A percentile compares a stretch with the other conserved stretches of the same genome.
Conservation (phyloP, 2,797 vertebrate genomes). For the Gymnodraco acuticeps region DNA sequence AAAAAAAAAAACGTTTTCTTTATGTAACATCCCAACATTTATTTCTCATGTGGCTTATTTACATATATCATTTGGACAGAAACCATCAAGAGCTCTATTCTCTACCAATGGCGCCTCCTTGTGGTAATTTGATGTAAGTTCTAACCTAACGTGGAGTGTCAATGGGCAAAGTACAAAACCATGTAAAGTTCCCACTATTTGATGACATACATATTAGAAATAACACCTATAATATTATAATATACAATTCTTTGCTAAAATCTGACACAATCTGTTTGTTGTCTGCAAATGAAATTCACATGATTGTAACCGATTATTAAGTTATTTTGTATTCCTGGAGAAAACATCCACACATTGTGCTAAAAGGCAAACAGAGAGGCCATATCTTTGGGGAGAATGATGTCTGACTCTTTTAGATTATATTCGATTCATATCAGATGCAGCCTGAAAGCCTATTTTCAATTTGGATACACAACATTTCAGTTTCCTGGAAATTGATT, state of each 20-base stretch:
- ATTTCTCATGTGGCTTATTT: too few species aligned
- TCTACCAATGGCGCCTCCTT: background rate
- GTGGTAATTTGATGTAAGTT: slow-evolving; percentile 24
- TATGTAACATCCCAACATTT: too few species aligned
- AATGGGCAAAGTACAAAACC: background rate
- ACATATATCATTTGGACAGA: background rate
- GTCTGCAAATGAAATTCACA: background rate
- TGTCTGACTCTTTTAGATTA: slow-evolving; percentile 8
- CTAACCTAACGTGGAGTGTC: background rate
- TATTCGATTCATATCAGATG: slow-evolving; percentile 20
- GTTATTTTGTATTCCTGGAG: background rate
- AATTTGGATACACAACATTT: background rate
- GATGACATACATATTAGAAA: background rate
- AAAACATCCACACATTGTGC: background rate
- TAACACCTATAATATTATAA: background rate
- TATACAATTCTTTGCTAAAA: background rate
- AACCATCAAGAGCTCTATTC: background rate
- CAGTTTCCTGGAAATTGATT: slow-evolving; percentile 1
- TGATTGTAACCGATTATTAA: background rate
- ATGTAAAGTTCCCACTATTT: background rate
- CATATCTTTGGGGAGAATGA: background rate
- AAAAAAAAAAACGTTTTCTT: too few species aligned
- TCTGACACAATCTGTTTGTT: background rate
- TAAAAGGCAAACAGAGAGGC: background rate
- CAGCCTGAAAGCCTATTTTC: background rate